Evolutionary conservation across 2,888 invertebrate species (phyloP), one percentile per base, ranked within the genome.

Genomic region (Trichogramma dendrolimi): DNA sequence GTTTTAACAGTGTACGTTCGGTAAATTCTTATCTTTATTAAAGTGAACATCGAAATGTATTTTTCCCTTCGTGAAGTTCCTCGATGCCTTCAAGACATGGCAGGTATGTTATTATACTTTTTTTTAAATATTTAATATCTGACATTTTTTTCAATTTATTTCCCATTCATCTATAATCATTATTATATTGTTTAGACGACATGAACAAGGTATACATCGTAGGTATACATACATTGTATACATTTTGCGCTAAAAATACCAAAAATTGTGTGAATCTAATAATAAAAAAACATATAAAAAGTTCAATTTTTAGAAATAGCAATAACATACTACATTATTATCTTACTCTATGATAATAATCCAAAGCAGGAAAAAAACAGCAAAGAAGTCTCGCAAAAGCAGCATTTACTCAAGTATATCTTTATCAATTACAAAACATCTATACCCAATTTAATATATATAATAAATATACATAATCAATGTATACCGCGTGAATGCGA

Each of bases 1-100:
- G 59, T 43, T 61, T 64, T 60, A 64, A 64, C 64, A 64, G 64
- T 64, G 58, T 61, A 64, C 54, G 27, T 61, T 64, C 56, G 54
- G 61, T 64, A 59, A 61, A 61, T 61, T 64, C 61, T 61, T 64
- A 64, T 41, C 6, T 61, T 63, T 27, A 27, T 58, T 63, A 55
- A 61, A 63, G 58, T 58, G 64, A 64, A 60, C 60, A 60, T 60
- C 60, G 51, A 60, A 55, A 60, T 27, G 27, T 27, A 27, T 55
- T 58, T 54, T 40, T 47, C 39, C 39, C 54, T 61, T 61, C 51
- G 41, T 61, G 52, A 62, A 60, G 60, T 55, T 53, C 14, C 55
- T 49, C 40, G 53, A 38, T 48, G 52, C 42, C 5, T 27, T 47
- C 8, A 40, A 48, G 27, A 47, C 10, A 11, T 46, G 48, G 6